A percentile compares a stretch with the other conserved stretches of the same genome.
Conservation (phyloP, 1,140 invertebrate genomes). For the Reticulitermes speratus region DNA sequence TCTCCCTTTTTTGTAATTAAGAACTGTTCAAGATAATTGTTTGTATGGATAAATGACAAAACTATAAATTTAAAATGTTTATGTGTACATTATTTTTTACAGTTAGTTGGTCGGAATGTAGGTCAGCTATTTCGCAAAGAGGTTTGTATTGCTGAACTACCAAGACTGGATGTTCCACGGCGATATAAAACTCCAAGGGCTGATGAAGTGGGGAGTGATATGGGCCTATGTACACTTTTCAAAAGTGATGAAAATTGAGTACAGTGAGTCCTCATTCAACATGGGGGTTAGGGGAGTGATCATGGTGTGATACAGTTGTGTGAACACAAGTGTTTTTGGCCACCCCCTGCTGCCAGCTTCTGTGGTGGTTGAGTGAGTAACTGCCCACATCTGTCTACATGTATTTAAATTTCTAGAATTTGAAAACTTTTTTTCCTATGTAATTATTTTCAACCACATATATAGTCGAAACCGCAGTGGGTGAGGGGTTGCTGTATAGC, state of each 20-base stretch:
- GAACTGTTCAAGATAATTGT: slow-evolving; percentile 28
- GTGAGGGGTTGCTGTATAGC: too few species aligned
- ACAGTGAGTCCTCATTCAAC: too few species aligned
- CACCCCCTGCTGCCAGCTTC: too few species aligned
- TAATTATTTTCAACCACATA: too few species aligned
- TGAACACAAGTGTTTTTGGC: too few species aligned
- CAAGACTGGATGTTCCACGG: slow-evolving; percentile 56
- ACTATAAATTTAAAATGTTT: slow-evolving; percentile 33
- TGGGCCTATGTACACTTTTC: not conserved
- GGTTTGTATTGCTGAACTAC: slow-evolving; percentile 79
- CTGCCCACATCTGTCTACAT: too few species aligned
- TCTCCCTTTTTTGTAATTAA: slow-evolving; percentile 23
- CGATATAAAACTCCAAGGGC: slow-evolving; percentile 35
- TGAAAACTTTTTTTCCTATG: too few species aligned
- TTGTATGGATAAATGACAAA: slow-evolving; percentile 35
- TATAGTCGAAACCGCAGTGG: too few species aligned
- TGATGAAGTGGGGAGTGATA: slow-evolving; percentile 26
- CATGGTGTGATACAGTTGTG: too few species aligned
- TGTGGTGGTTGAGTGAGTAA: too few species aligned
- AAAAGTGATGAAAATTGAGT: not conserved
- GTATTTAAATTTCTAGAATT: too few species aligned
- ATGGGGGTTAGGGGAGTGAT: too few species aligned
- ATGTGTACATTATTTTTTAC: slow-evolving; percentile 40
- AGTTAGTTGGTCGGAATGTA: slow-evolving; percentile 76
- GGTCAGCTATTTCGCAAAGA: slow-evolving; percentile 84